These are phyloP conservation scores for Chrysomela aeneicollis DNA, from an alignment of 2,888 invertebrate species.

Conservation along the genomic window DNA sequence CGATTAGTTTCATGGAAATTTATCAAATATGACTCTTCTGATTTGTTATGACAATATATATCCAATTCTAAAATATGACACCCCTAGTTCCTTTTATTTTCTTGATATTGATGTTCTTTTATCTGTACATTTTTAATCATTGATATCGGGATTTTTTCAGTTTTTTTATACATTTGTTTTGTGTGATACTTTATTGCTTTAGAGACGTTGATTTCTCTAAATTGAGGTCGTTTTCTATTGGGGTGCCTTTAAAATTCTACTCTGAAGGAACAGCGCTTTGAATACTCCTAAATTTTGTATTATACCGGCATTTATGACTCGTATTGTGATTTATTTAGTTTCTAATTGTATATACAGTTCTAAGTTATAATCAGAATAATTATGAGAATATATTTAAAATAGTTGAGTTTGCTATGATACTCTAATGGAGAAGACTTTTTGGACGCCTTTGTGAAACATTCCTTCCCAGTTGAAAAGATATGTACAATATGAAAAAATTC, in stretches of 20 bases:
- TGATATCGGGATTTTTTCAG: not conserved
- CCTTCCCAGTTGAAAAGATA: slow-evolving; percentile 8
- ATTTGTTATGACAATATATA: not conserved
- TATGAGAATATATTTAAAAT: slow-evolving; percentile 17
- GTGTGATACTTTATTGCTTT: no score
- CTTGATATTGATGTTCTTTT: not conserved
- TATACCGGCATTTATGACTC: slow-evolving; percentile 30
- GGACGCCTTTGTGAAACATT: slow-evolving; percentile 19
- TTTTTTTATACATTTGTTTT: not conserved
- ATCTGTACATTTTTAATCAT: not conserved
- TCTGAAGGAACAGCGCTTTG: not conserved
- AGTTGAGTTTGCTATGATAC: slow-evolving; percentile 16
- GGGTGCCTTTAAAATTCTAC: slow-evolving; percentile 13
- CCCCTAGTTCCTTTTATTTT: not conserved
- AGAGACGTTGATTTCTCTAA: no score
- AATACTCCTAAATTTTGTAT: slow-evolving; percentile 35
- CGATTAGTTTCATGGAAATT: no score
- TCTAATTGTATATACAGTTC: slow-evolving; percentile 35
- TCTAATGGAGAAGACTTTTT: slow-evolving; percentile 16
- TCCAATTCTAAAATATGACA: not conserved
- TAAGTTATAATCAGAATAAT: slow-evolving; percentile 11
- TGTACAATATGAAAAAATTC: not conserved
- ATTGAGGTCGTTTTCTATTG: not conserved
- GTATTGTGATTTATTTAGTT: slow-evolving; percentile 37
- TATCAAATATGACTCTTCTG: no score